These are phyloP conservation scores for Holocentrus rufus DNA, from an alignment of 2,797 vertebrate species.

Conservation along the genomic window DNA sequence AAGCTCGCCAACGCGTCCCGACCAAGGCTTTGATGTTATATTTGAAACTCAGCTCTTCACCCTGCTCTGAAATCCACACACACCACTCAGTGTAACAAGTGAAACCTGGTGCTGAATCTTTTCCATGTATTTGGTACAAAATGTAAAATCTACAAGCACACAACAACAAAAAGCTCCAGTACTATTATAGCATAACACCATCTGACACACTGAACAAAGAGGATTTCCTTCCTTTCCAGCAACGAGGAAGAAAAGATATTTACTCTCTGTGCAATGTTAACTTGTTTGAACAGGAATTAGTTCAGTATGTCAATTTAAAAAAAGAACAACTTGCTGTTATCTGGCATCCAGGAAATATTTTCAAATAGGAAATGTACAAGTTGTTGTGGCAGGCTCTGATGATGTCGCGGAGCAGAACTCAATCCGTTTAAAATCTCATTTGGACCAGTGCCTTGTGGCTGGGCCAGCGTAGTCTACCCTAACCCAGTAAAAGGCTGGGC, in stretches of 20 bases:
- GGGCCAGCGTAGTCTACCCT: constrained; percentile 50
- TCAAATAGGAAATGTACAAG: constrained; percentile 48
- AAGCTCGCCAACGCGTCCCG: not conserved
- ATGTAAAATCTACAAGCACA: not conserved
- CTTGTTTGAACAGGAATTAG: constrained; percentile 40
- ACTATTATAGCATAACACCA: not conserved
- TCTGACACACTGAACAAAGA: constrained; percentile 24
- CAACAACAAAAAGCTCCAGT: not conserved
- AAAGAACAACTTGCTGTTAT: constrained; percentile 7
- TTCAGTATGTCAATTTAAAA: constrained; percentile 43
- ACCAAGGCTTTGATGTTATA: not conserved
- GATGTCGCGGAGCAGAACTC: constrained; percentile 26
- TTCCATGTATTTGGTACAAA: not conserved
- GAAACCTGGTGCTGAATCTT: not conserved
- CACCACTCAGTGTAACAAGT: not conserved
- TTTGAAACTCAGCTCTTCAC: not conserved
- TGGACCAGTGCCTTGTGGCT: constrained; percentile 64
- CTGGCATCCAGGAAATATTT: constrained; percentile 37
- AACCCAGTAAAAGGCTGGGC: constrained; percentile 63
- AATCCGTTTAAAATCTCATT: constrained; percentile 68
- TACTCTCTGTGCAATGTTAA: constrained; percentile 23
- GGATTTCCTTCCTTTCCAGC: constrained; percentile 14
- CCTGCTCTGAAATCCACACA: not conserved
- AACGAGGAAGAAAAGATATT: constrained; percentile 23
- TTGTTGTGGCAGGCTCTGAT: not conserved